Evolutionary conservation across 2,113 vertebrate genomes (phyloP), one percentile per base, ranked within the genome.

Genomic region (Percopsis transmontana): DNA sequence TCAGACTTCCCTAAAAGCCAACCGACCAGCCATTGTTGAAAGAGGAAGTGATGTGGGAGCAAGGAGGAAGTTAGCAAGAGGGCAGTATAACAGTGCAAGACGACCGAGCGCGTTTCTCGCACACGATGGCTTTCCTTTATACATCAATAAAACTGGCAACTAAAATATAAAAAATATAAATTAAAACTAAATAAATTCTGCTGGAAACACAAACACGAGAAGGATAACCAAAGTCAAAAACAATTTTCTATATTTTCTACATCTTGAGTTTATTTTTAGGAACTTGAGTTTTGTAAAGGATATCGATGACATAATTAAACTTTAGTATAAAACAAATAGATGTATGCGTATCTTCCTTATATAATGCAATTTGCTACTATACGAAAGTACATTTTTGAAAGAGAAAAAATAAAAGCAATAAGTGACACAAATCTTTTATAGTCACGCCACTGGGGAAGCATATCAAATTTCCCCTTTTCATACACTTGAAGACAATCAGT

Each of bases 1-100:
- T 65, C 59, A 12, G 12, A 87, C 87, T 90, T 90, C 88, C 89
- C 76, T 58, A 85, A 84, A 87, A 77, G 18, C 68, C 45, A 48
- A 81, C 86, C 82, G 2, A 74, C 67, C 61, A 18, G 66, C 63
- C 71, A 76, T 82, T 79, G 79, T 84, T 69, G 62, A 77, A 81
- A 84, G 81, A 77, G 82, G 87, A 90, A 90, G 81, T 75, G 0
- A 59, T 70, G 50, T 33, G 15, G 10, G 19, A 6, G 67, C 75
- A 82, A 79, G 81, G 79, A 80, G 86, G 70, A 74, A 77, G 68
- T 50, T 16, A 42, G 70, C 12, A 13, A 33, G 23, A 27, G 61
- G 39, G 23, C 39, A 6, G 20, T 53, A 10, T 42, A 24, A 41
- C 42, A 54, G 71, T 74, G 65, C 72, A 70, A 72, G 75, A 74